A percentile compares a stretch with the other conserved stretches of the same genome.
These are phyloP conservation scores for Notiomystis cincta DNA, from an alignment of 2,113 vertebrate species.

Conservation along the genomic window DNA sequence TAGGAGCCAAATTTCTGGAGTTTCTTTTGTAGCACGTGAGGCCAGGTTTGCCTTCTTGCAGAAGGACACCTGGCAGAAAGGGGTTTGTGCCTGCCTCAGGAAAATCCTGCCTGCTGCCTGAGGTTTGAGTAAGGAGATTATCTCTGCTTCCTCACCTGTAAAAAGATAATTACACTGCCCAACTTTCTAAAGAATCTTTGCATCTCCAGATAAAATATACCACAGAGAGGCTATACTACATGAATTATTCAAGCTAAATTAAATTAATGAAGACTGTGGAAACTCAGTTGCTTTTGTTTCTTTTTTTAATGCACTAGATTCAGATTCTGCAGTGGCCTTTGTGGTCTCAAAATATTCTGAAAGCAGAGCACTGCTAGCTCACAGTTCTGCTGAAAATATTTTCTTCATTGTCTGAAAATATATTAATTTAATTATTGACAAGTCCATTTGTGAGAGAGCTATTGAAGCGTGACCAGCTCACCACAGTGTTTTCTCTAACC, in stretches of 20 bases:
- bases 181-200: neutral
- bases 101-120: neutral
- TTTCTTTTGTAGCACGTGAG: neutral
- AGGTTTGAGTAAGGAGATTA: neutral
- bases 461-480: slow-evolving; percentile 15
- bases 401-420: slow-evolving; percentile 47
- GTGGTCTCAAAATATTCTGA: slow-evolving; percentile 7
- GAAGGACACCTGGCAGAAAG: neutral
- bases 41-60: neutral
- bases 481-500: slow-evolving; percentile 2
- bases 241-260: slow-evolving; percentile 54
- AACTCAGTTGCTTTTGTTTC: slow-evolving; percentile 41
- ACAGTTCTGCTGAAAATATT: slow-evolving; percentile 28
- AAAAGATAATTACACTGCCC: slow-evolving; percentile 12
- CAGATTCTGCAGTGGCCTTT: neutral
- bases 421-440: slow-evolving; percentile 62
- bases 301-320: neutral
- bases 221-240: neutral
- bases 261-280: slow-evolving; percentile 32
- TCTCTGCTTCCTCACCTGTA: slow-evolving; percentile 22
- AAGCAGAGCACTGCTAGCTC: neutral
- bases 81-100: neutral
- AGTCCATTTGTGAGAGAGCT: slow-evolving; percentile 28
- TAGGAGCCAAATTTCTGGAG: neutral
- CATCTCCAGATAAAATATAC: slow-evolving; percentile 7